Evolutionary conservation across 2,888 invertebrate genomes (phyloP).

Genomic region (Luffia ferchaultella): DNA sequence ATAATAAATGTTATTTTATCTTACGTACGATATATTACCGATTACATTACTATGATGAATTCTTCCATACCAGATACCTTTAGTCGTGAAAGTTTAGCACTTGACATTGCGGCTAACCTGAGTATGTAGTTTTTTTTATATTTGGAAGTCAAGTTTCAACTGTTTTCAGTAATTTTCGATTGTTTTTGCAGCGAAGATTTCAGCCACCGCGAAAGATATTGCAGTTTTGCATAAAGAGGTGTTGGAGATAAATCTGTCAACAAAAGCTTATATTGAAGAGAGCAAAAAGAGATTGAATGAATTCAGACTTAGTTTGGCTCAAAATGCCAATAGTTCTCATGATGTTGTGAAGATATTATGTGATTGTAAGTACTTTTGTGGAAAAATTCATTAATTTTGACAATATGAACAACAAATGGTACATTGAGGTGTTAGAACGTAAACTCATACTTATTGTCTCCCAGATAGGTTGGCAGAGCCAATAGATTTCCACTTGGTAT

Average conservation of each 20-base stretch:
- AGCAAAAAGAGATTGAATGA: slow-evolving; percentile 38
- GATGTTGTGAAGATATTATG: slow-evolving; percentile 45
- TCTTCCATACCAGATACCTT: slow-evolving; percentile 48
- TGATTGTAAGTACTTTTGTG: slow-evolving; percentile 16
- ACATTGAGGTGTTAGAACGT: no score
- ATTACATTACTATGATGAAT: no score
- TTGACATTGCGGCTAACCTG: neutral
- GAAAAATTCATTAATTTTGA: no score
- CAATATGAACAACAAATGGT: no score
- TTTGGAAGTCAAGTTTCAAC: slow-evolving; percentile 35
- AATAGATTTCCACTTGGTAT: no score
- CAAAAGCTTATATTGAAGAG: slow-evolving; percentile 50
- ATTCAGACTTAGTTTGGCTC: slow-evolving; percentile 36
- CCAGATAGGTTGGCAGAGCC: no score
- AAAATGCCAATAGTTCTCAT: slow-evolving; percentile 38
- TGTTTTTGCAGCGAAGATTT: slow-evolving; percentile 47
- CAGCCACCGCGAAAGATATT: slow-evolving; percentile 36
- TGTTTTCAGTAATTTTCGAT: slow-evolving; percentile 26
- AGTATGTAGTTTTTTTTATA: slow-evolving; percentile 26
- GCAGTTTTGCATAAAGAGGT: slow-evolving; percentile 41
- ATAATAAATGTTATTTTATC: no score
- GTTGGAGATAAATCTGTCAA: slow-evolving; percentile 50
- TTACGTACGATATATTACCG: no score
- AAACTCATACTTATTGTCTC: no score
- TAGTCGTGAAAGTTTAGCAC: slow-evolving; percentile 26